phyloP scores from a whole-genome alignment of 92 coral and sea anemone genomes.

The Parazoanthus atlanticus region DNA sequence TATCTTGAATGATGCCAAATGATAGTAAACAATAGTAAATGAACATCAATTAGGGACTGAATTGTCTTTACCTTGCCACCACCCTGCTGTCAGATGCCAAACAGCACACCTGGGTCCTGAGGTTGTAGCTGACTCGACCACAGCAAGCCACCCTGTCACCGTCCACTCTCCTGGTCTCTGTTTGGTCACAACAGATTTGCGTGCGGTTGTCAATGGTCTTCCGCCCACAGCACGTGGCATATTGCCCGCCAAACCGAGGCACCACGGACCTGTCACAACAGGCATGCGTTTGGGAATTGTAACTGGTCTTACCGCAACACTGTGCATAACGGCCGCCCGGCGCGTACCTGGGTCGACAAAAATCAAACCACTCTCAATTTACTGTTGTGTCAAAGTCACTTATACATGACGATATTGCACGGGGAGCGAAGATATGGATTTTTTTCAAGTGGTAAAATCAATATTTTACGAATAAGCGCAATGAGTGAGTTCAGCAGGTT shows the following conservation, averaged over 20 bases:
- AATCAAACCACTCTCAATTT: neutral
- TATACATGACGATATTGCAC: no score
- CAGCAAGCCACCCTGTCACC: conserved; percentile 47
- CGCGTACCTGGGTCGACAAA: conserved; percentile 17
- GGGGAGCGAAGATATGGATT: no score
- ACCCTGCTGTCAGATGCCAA: conserved; percentile 36
- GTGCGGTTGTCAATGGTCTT: conserved; percentile 28
- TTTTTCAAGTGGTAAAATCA: no score
- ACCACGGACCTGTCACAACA: conserved; percentile 39
- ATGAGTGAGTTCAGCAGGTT: no score
- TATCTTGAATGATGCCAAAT: neutral
- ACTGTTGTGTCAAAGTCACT: neutral
- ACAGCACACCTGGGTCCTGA: conserved; percentile 39
- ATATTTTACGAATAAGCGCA: no score
- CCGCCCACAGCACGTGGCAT: conserved; percentile 47
- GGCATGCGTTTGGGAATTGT: conserved; percentile 34
- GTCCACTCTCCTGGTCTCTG: neutral
- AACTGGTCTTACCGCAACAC: conserved; percentile 47
- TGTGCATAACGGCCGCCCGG: conserved; percentile 42
- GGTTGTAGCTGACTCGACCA: conserved; percentile 32
- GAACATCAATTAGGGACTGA: neutral
- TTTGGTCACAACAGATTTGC: conserved; percentile 48
- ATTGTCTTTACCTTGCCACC: neutral
- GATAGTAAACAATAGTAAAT: neutral
- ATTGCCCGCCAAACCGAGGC: conserved; percentile 39